Percentiles rank a stretch among this genome's conserved stretches.
Evolutionary conservation across 2,797 vertebrate species (phyloP).

Genomic region (Pitangus sulphuratus): DNA sequence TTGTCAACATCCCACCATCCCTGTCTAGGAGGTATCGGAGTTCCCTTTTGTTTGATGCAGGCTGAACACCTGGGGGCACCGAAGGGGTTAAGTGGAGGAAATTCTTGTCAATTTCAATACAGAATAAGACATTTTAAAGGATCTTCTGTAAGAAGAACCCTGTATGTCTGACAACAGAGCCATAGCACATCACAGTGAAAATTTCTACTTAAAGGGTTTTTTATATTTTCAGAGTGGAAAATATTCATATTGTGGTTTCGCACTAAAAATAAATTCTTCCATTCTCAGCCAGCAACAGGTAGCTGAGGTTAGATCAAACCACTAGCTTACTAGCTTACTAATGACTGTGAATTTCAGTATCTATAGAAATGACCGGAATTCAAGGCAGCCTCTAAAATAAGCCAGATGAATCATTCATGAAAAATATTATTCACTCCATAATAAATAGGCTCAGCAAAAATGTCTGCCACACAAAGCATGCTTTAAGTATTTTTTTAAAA

Average conservation of each 20-base stretch:
- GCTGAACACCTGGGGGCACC: background rate
- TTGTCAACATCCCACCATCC: constrained; percentile 21
- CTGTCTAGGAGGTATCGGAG: background rate
- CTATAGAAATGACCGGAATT: constrained; percentile 61
- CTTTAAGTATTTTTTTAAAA: background rate
- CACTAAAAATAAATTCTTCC: constrained; percentile 69
- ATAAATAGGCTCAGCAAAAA: constrained; percentile 14
- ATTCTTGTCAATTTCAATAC: constrained; percentile 53
- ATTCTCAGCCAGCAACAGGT: constrained; percentile 68
- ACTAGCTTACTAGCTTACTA: constrained; percentile 35
- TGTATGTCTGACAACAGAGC: constrained; percentile 41
- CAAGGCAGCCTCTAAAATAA: constrained; percentile 52
- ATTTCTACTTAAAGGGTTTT: constrained; percentile 46
- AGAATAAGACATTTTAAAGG: constrained; percentile 29
- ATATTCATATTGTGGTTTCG: constrained; percentile 64
- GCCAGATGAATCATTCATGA: constrained; percentile 54
- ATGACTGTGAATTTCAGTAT: constrained; percentile 52
- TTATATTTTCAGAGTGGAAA: constrained; percentile 57
- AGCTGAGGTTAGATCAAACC: constrained; percentile 65
- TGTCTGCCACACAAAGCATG: background rate
- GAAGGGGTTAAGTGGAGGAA: constrained; percentile 63
- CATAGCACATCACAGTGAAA: constrained; percentile 25
- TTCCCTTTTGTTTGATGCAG: constrained; percentile 56
- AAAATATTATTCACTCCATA: constrained; percentile 7
- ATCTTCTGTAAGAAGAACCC: constrained; percentile 48